Base-by-base conservation (phyloP, 2,797 vertebrate species). In the Sebastolobus alascanus region DNA sequence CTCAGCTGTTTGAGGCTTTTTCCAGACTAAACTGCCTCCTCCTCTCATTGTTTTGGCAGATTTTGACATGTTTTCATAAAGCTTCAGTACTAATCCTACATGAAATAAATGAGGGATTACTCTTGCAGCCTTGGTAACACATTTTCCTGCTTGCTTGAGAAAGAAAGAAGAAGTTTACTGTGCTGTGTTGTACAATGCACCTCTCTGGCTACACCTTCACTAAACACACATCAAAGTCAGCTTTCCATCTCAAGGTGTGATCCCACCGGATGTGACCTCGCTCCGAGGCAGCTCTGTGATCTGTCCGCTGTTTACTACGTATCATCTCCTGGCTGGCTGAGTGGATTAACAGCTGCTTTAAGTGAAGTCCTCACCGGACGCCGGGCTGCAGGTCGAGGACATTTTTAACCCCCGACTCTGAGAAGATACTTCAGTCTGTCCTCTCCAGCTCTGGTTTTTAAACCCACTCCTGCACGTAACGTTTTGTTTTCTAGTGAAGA, bases 311-410 rank as follows among this genome's bases (percentile, higher is more conserved):
- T 22, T 27, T 14, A 20, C 68, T 33, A 6, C 20, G 2, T n/a
- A 27, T 6, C 73, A 1, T 13, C 5, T 60, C 46, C 46, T 5
- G 54, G 31, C 64, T 12, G 56, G 35, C 58, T 18, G 27, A 35
- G 14, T 35, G 69, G 78, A 87, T 71, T 43, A 79, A 54, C 75
- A 59, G 69, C 54, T 31, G 75, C 65, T 87, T 3, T 11, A 37
- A 67, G 63, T 52, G 71, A 61, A 54, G 38, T 75, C 75, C 59
- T 68, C 27, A 50, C n/a, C 75, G 76, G 46, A 50, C 7, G 54
- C 46, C 14, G 18, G 11, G n/a, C 79, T 55, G 58, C 2, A 8
- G 38, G 70, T 79, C 71, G 33, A 65, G 43, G 68, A 55, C 58
- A 11, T 38, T 66, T 78, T 75, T 50, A 64, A 75, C 67, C 43